Percentiles rank a stretch among this genome's conserved stretches.
These are phyloP conservation scores for Zelleria hepariella DNA, from an alignment of 2,888 invertebrate genomes.

Conservation along the genomic window DNA sequence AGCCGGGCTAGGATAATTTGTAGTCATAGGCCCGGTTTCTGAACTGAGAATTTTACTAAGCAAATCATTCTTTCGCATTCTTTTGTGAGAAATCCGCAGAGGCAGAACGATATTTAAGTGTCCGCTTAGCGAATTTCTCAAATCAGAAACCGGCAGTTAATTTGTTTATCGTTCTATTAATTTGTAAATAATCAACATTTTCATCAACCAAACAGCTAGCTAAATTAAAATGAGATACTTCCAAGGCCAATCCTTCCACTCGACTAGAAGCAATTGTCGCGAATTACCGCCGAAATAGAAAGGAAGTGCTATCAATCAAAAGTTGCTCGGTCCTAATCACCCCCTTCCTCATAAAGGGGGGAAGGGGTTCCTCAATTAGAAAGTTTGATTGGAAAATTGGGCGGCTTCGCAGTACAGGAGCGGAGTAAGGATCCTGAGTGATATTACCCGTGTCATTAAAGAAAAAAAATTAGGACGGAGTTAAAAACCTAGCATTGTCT, in stretches of 20 bases:
- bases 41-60: too few species aligned
- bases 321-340: constrained; percentile 1
- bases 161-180: too few species aligned
- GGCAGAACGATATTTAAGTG: too few species aligned
- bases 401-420: background rate
- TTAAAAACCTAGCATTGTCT: too few species aligned
- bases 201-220: background rate
- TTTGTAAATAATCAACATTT: background rate
- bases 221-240: background rate
- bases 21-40: too few species aligned
- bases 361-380: background rate
- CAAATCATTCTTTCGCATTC: too few species aligned
- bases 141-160: too few species aligned
- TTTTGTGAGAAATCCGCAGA: too few species aligned
- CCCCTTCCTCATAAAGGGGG: background rate
- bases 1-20: too few species aligned
- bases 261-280: background rate
- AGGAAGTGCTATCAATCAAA: constrained; percentile 3
- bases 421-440: background rate
- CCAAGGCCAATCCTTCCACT: background rate
- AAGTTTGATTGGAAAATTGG: constrained; percentile 2
- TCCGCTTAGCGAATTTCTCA: too few species aligned
- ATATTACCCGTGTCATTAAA: background rate
- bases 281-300: background rate
- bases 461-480: too few species aligned